phyloP scores from a whole-genome alignment of 2,888 invertebrate species.

The Agrochola lychnidis region DNA sequence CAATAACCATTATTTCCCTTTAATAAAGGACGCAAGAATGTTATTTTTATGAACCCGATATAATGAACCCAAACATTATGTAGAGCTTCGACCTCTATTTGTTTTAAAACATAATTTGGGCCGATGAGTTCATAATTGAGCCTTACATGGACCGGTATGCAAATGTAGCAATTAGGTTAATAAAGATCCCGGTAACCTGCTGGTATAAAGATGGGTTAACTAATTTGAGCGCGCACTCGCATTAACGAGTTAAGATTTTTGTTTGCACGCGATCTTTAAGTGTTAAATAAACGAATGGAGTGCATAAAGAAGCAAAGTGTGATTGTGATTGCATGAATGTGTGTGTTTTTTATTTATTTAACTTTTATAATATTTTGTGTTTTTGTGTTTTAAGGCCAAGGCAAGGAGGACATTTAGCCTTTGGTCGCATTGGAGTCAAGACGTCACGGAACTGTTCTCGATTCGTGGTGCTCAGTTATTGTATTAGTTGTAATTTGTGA shows the following conservation, averaged over 20 bases:
- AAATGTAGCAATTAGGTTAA: constrained; percentile 86
- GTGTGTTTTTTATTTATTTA: not conserved
- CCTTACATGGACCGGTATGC: constrained; percentile 80
- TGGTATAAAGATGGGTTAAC: constrained; percentile 76
- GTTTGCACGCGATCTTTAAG: constrained; percentile 53
- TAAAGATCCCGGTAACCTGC: constrained; percentile 77
- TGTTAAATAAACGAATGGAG: constrained; percentile 47
- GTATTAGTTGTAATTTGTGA: too few species aligned
- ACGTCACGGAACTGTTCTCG: too few species aligned
- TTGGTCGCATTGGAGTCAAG: too few species aligned
- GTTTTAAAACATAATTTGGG: constrained; percentile 81
- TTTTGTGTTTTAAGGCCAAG: too few species aligned
- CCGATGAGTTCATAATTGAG: constrained; percentile 82
- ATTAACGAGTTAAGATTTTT: constrained; percentile 70
- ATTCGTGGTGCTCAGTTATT: too few species aligned
- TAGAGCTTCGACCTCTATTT: constrained; percentile 75
- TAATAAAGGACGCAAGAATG: constrained; percentile 32
- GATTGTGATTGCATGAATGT: constrained; percentile 9
- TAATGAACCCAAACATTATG: constrained; percentile 47
- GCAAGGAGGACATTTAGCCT: too few species aligned
- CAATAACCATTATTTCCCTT: constrained; percentile 11
- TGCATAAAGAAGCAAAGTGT: constrained; percentile 9
- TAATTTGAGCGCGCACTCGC: constrained; percentile 75
- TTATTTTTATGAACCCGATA: constrained; percentile 49
- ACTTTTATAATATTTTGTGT: too few species aligned